Evolutionary conservation across 2,113 vertebrate genomes (phyloP).

Genomic region (Symphodus melops): DNA sequence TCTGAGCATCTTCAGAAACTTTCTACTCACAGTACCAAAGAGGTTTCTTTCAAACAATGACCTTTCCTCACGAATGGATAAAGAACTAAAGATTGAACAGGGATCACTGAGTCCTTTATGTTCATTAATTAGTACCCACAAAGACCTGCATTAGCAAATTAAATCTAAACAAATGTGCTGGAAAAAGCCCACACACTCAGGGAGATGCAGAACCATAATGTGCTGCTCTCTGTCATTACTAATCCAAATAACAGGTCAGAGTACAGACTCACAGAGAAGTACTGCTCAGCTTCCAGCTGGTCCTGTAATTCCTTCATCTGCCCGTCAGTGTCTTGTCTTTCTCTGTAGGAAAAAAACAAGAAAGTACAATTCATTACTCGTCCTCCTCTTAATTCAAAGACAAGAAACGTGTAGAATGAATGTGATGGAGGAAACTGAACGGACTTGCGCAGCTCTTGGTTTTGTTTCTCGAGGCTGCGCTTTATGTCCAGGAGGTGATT

Average conservation of each 20-base stretch:
- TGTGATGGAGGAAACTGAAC: not conserved
- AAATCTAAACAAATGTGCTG: not conserved
- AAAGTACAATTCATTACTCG: not conserved
- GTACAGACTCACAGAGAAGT: slow-evolving; percentile 92
- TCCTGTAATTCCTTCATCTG: slow-evolving; percentile 99
- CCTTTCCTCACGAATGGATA: too few relatives aligned
- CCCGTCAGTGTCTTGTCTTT: slow-evolving; percentile 95
- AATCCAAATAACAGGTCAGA: not conserved
- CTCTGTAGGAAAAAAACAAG: slow-evolving; percentile 82
- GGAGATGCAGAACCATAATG: not conserved
- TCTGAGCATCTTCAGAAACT: not conserved
- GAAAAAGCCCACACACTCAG: slow-evolving; percentile 9
- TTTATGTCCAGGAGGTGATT: slow-evolving; percentile 97
- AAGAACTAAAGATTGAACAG: too few relatives aligned
- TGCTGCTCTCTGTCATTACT: not conserved
- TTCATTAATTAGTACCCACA: not conserved
- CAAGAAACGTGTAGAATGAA: not conserved
- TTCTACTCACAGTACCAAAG: too few relatives aligned
- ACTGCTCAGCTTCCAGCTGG: slow-evolving; percentile 97
- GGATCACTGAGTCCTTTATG: not conserved
- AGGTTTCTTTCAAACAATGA: too few relatives aligned
- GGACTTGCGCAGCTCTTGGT: slow-evolving; percentile 95
- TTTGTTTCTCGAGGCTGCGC: slow-evolving; percentile 95
- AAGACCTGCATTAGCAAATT: not conserved
- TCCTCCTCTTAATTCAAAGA: not conserved